phyloP scores from a whole-genome alignment of 2,888 invertebrate genomes.

The Rotaria magnacalcarata region DNA sequence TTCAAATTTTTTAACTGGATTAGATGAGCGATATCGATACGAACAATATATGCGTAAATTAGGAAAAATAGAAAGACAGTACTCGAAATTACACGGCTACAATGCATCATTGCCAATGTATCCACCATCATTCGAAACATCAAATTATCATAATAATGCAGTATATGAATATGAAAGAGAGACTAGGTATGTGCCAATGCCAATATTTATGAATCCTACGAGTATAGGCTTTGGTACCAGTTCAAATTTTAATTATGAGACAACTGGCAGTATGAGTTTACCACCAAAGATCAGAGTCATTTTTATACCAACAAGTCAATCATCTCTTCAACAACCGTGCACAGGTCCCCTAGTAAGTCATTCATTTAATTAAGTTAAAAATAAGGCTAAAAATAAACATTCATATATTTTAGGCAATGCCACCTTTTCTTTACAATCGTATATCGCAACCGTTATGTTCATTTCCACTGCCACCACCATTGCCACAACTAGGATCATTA shows the following conservation, averaged over 20 bases:
- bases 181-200: neutral
- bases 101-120: too few relatives aligned
- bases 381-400: neutral
- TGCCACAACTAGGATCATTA: neutral
- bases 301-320: neutral
- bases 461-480: conserved; percentile 24
- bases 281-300: neutral
- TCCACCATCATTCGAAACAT: neutral
- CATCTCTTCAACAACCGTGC: neutral
- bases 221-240: too few relatives aligned
- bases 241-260: neutral
- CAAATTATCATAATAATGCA: neutral
- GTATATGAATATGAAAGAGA: neutral
- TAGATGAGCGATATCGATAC: neutral
- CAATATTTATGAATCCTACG: neutral
- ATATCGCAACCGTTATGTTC: neutral
- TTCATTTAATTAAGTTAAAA: neutral
- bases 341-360: neutral
- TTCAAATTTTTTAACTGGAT: neutral
- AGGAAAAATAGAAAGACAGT: neutral
- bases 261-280: neutral
- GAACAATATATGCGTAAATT: neutral
- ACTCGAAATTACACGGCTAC: neutral
- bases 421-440: conserved; percentile 33
- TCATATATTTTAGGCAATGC: neutral